Percentiles rank a stretch among this genome's conserved stretches.
Conservation (phyloP, 1,140 invertebrate genomes). For the Drusus annulatus region DNA sequence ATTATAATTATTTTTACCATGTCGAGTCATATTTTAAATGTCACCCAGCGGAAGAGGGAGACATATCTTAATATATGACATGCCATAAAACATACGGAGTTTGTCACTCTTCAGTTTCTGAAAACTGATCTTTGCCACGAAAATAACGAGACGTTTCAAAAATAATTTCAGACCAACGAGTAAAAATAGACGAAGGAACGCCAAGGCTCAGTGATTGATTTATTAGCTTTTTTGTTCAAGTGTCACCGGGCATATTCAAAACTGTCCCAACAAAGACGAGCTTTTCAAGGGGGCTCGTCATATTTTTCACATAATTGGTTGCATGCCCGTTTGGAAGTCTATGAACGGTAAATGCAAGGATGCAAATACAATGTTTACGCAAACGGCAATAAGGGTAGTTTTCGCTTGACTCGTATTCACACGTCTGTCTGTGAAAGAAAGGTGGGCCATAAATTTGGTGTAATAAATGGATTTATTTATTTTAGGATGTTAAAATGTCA, state of each 20-base stretch:
- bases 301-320: slow-evolving; percentile 52
- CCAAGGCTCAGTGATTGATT: not conserved
- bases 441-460: slow-evolving; percentile 46
- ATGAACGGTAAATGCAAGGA: slow-evolving; percentile 12
- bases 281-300: slow-evolving; percentile 24
- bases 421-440: slow-evolving; percentile 9
- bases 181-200: not conserved
- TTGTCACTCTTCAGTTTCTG: slow-evolving; percentile 10
- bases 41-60: slow-evolving; percentile 29
- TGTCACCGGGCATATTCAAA: slow-evolving; percentile 12
- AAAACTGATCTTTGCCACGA: not conserved
- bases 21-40: slow-evolving; percentile 33
- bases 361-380: not conserved
- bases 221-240: slow-evolving; percentile 15
- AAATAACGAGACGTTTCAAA: slow-evolving; percentile 5
- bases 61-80: slow-evolving; percentile 32
- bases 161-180: not conserved
- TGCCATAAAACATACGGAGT: slow-evolving; percentile 23
- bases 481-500: slow-evolving; percentile 49
- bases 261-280: not conserved
- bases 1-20: slow-evolving; percentile 20
- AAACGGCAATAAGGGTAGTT: not conserved
- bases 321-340: slow-evolving; percentile 44
- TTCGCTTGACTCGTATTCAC: slow-evolving; percentile 1
- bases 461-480: slow-evolving; percentile 52